Evolutionary conservation across 2,797 vertebrate genomes (phyloP), one percentile per base, ranked within the genome.

Genomic region (Hirundo rustica): DNA sequence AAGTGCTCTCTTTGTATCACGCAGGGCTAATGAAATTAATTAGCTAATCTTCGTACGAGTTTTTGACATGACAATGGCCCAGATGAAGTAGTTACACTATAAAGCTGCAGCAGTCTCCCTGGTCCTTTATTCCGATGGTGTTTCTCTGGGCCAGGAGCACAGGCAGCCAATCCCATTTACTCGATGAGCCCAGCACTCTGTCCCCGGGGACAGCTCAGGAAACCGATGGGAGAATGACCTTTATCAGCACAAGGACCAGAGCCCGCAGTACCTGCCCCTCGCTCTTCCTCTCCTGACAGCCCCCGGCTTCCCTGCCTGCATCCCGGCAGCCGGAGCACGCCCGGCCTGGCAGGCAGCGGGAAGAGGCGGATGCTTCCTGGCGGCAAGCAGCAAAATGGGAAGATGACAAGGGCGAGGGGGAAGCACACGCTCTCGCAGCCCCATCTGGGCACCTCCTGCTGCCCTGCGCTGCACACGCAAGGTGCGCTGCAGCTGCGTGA

Each of bases 371-470:
- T 25, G 82, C 30, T 38, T 5, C 67, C 71, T 6, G 79, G 2
- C 67, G 30, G 32, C 40, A 4, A 8, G 36, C 53, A 47, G 74
- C 48, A 32, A 4, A 27, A 30, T 1, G n/a, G 72, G 62, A 10
- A 53, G 29, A 9, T 11, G 1, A 2, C 18, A 15, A 5, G 55
- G 55, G n/a, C 0, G 1, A 34, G 60, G 38, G 36, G 29, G 51
- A 73, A 66, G 34, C 47, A 6, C 27, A 16, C 0, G 2, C 20
- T 25, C 36, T 16, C 1, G 0, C 50, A 44, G 76, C 40, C 16
- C 26, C 1, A 25, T 34, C 55, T 13, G 2, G 0, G 54, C 70
- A 68, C 51, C 68, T 40, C 38, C 86, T 10, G 36, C 68, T 34
- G 36, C 64, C 70, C 50, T 4, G 13, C 1, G 32, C 42, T 10